A percentile compares a stretch with the other conserved stretches of the same genome.
Evolutionary conservation across 2,888 invertebrate species (phyloP).

Genomic region (Lutraria lutraria): DNA sequence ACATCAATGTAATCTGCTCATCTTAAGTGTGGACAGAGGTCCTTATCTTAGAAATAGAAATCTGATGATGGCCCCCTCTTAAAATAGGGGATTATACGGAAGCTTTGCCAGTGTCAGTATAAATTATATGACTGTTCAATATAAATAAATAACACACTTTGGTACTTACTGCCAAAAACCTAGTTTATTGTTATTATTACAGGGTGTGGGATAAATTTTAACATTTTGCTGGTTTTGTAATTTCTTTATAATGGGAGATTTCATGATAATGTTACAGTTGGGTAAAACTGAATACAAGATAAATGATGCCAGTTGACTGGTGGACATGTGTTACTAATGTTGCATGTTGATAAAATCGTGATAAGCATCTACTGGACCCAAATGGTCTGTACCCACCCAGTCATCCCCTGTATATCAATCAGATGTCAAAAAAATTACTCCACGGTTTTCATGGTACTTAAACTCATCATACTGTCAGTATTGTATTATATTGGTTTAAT

Average conservation of each 20-base stretch:
- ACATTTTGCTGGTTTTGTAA: not conserved
- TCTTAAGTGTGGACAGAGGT: constrained; percentile 38
- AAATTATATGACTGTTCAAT: not conserved
- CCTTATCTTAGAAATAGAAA: not conserved
- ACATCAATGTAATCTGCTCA: constrained; percentile 26
- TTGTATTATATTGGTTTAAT: not conserved
- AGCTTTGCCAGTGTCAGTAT: not conserved
- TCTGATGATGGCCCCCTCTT: constrained; percentile 25
- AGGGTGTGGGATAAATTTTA: too few relatives aligned
- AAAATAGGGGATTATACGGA: not conserved
- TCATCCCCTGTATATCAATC: not conserved
- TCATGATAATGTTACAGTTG: not conserved
- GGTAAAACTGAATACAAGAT: not conserved
- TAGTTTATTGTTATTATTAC: too few relatives aligned
- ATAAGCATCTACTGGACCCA: constrained; percentile 1
- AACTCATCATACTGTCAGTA: not conserved
- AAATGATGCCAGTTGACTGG: constrained; percentile 3
- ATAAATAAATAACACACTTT: not conserved
- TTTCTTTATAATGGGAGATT: not conserved
- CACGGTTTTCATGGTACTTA: not conserved
- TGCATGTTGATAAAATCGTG: not conserved
- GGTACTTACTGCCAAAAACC: too few relatives aligned
- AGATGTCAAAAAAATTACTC: not conserved
- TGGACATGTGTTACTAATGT: constrained; percentile 28
- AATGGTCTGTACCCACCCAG: not conserved